Percentiles rank a stretch among this genome's conserved stretches.
Evolutionary conservation across 2,888 invertebrate genomes (phyloP).

Genomic region (Deilephila elpenor): DNA sequence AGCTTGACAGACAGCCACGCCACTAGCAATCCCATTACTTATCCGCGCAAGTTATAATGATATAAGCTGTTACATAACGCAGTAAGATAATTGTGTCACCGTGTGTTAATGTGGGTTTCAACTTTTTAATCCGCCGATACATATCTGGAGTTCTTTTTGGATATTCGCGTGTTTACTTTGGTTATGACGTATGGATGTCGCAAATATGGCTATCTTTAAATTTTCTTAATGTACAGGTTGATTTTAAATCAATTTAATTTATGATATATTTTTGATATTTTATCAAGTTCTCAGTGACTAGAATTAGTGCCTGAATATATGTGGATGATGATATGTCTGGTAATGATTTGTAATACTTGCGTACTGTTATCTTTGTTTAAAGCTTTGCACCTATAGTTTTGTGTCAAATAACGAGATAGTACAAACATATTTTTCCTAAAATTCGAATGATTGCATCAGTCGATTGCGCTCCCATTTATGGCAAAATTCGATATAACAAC

Average conservation of each 20-base stretch:
- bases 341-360: too few relatives aligned
- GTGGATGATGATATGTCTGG: too few relatives aligned
- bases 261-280: too few relatives aligned
- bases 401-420: too few relatives aligned
- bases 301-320: too few relatives aligned
- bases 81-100: slow-evolving; percentile 12
- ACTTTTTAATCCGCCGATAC: slow-evolving; percentile 20
- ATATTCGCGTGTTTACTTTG: slow-evolving; percentile 10
- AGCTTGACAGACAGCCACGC: neutral
- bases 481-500: neutral
- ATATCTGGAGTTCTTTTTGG: slow-evolving; percentile 8
- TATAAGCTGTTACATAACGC: slow-evolving; percentile 1
- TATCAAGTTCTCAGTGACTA: too few relatives aligned
- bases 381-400: too few relatives aligned
- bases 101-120: slow-evolving; percentile 12
- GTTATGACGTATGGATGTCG: slow-evolving; percentile 3
- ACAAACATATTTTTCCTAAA: too few relatives aligned
- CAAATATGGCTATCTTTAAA: neutral
- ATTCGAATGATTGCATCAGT: too few relatives aligned
- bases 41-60: neutral
- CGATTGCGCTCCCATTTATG: too few relatives aligned
- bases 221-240: neutral
- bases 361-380: too few relatives aligned
- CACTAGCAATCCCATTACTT: neutral
- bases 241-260: neutral